Evolutionary conservation across 2,888 invertebrate species (phyloP), one percentile per base, ranked within the genome.

Genomic region (Agrotis ipsilon): DNA sequence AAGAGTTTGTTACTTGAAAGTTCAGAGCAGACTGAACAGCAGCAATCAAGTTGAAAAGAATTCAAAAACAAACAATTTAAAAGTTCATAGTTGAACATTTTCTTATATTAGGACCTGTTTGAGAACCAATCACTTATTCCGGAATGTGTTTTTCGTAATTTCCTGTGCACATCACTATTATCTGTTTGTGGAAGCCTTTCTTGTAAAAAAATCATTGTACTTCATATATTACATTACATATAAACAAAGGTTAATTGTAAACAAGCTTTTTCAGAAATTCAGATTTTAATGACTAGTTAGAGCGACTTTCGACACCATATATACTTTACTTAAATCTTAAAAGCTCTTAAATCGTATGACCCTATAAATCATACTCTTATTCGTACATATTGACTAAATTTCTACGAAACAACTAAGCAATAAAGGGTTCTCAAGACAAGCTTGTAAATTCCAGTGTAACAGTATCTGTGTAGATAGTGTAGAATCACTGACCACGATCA

Each of bases 401-500:
- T 7, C 3, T 21, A 19, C 13, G 39, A 45, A 61, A 2, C 19
- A 39, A 45, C 19, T 78, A n/a, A 24, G 19, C 43, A 48, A 62
- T 51, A 66, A 51, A 18, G 21, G 18, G 14, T 66, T 71, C 51
- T 49, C 54, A 52, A 51, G 45, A 58, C 51, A 18, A 18, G 6
- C 48, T 21, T 46, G 27, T 45, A 32, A 66, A 69, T 55, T 65
- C 58, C 54, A 58, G 32, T 72, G 68, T 51, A 70, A 72, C 24
- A 65, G 39, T 45, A 80, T 32, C 63, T 46, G 19, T 27, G 16
- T 24, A 55, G 55, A 32, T 32, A 32, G 39, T 14, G 54, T 45
- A 27, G 62, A 58, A 65, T 61, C 62, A 49, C 70, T 66, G 67
- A 71, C 74, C 82, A 74, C 48, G 45, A 58, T 65, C 71, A 75